Conservation (phyloP, 2,797 vertebrate species). For the Amniataba percoides region DNA sequence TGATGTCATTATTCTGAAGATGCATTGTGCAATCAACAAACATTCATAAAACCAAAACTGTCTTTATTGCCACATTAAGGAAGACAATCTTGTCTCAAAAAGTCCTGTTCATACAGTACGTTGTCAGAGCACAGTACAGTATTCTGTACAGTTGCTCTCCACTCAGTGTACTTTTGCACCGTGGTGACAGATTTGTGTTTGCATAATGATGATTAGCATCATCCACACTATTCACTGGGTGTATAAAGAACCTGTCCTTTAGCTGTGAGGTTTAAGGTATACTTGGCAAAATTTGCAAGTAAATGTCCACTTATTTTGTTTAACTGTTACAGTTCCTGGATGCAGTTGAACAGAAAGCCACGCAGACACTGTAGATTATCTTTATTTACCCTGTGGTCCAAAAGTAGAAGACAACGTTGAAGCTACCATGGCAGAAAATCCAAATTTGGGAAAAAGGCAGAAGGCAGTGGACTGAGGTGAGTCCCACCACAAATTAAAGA, state of each 20-base stretch:
- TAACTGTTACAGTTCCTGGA: too few relatives aligned
- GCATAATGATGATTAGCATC: slow-evolving; percentile 21
- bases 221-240: slow-evolving; percentile 19
- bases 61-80: too few relatives aligned
- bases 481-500: not conserved
- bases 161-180: slow-evolving; percentile 4
- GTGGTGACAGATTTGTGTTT: slow-evolving; percentile 33
- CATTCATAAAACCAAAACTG: too few relatives aligned
- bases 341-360: not conserved
- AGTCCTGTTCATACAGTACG: slow-evolving; percentile 63
- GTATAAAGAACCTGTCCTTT: slow-evolving; percentile 5
- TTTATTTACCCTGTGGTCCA: not conserved
- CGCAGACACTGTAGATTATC: not conserved
- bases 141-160: slow-evolving; percentile 26
- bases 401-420: too few relatives aligned
- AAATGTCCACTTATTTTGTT: not conserved
- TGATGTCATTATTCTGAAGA: too few relatives aligned
- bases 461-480: not conserved
- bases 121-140: too few relatives aligned
- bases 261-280: too few relatives aligned
- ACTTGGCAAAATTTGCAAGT: not conserved
- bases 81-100: too few relatives aligned
- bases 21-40: too few relatives aligned
- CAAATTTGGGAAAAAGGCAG: not conserved
- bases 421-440: too few relatives aligned